Base-by-base conservation (phyloP, 2,888 invertebrate genomes). In the Thymelicus acteon region DNA sequence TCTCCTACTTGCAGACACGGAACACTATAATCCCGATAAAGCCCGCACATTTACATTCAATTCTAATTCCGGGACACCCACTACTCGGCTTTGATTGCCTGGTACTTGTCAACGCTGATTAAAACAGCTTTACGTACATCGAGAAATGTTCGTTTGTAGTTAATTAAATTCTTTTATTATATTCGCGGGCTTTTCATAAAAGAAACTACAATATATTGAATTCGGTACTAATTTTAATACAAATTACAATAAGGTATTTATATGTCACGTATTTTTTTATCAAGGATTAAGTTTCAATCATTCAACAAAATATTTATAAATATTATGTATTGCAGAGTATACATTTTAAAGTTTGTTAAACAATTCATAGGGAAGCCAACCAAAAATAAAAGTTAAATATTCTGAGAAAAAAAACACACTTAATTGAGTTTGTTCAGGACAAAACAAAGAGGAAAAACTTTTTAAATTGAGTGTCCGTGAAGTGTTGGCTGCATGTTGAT, bases 41-140 rank as follows among this genome's bases (percentile, higher is more conserved):
- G 92, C 94, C 94, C 94, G 94, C 94, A 94, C 94, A 94, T 94
- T 94, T 94, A 94, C 94, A 94, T 94, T 93, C 93, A 93, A 93
- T 93, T 93, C 93, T 92, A 92, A 93, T 93, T 93, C 85, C 82
- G 86, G 83, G 82, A 88, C 85, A 85, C 88, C 90, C 89, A 87
- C 87, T 88, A 91, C 90, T 90, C 81, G 79, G 77, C 79, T 79
- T 86, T 92, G 93, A 93, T 93, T 92, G 91, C 92, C 87, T 91
- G 86, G 85, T 89, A 87, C 86, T 88, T 89, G 90, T 89, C 82
- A 76, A 76, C 83, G 80, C 89, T 92, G 92, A 93, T 93, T 93
- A 92, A 92, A 91, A 89, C 84, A 82, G 79, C 80, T 58, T 31
- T 71, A 60, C 49, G 52, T 47, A 66, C 37, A 49, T 57, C 44